Evolutionary conservation across 1,140 invertebrate species (phyloP), one percentile per base, ranked within the genome.

Genomic region (Lasioglossum albipes): DNA sequence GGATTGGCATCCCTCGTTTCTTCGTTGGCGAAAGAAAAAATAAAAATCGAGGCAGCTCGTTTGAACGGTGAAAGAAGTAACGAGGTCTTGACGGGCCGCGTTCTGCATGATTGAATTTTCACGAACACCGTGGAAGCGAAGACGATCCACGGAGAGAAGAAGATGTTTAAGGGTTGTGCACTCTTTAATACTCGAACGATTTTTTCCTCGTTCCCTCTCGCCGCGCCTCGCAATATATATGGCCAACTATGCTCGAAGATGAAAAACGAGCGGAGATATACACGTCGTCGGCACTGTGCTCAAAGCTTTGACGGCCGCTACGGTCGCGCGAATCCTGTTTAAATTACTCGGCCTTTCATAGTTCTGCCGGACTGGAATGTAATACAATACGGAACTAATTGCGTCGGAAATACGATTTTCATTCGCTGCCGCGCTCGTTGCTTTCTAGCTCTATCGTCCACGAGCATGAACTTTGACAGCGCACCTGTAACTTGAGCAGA

Each of bases 381-480:
- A 52, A 66, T 54, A 75, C 61, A 75, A 75, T 66, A 75, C 61
- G 20, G 45, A 75, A 54, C 73, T 75, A 75, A 75, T 75, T 75
- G 73, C 42, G 62, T 45, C n/a, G 73, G 73, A n/a, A 66, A 75
- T 64, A 18, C 27, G 45, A 75, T 75, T 75, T 75, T 22, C 22
- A 45, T 45, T 67, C 27, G 31, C 62, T 18, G 16, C 16, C 2
- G 27, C 1, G 62, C 18, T 41, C 62, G 62, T 6, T 16, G 31
- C 18, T 2, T 2, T 31, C 16, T 7, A 41, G 18, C 18, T 41
- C 13, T 41, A 6, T 18, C 7, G 2, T 2, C 0, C n/a, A 7
- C 57, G 0, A 20, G 4, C 57, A 9, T 2, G 6, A 20, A 36
- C 5, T 36, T 20, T 7, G 31, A 65, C 62, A 65, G 16, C 41